These are phyloP conservation scores for Perca fluviatilis DNA, from an alignment of 2,113 vertebrate genomes.

Conservation along the genomic window DNA sequence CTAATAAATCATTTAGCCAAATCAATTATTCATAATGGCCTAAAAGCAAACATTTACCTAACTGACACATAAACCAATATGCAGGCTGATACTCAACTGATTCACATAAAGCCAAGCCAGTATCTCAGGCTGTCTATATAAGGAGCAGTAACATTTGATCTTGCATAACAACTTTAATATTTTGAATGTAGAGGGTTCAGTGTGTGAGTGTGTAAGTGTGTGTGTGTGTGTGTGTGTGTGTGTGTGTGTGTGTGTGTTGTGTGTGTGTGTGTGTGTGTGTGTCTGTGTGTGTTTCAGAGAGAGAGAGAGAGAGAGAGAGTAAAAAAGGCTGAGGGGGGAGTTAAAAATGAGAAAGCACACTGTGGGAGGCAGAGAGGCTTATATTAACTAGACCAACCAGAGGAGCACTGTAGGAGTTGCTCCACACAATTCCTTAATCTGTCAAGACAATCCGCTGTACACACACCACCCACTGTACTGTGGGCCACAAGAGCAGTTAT, in stretches of 20 bases:
- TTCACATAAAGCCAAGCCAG: background rate
- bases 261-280: constrained; percentile 1
- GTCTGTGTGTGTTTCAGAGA: constrained; percentile 10
- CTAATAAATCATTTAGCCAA: constrained; percentile 89
- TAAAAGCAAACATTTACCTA: constrained; percentile 89
- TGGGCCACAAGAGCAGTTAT: constrained; percentile 23
- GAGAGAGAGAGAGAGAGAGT: constrained; percentile 14
- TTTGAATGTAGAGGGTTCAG: constrained; percentile 5
- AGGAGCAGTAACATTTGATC: constrained; percentile 23
- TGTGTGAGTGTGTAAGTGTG: background rate
- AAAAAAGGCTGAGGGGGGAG: constrained; percentile 44
- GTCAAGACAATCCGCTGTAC: constrained; percentile 47
- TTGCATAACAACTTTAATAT: constrained; percentile 33
- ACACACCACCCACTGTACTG: constrained; percentile 52
- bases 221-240: constrained; percentile 3
- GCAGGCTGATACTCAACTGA: constrained; percentile 9
- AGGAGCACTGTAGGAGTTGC: constrained; percentile 66
- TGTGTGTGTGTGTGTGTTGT: background rate
- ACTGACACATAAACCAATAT: constrained; percentile 72
- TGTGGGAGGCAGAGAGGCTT: constrained; percentile 71
- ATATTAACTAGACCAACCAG: constrained; percentile 63
- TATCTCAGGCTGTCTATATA: constrained; percentile 13
- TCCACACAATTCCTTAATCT: constrained; percentile 61
- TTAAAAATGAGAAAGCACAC: constrained; percentile 52
- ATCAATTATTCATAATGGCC: constrained; percentile 91